Evolutionary conservation across 2,888 invertebrate genomes (phyloP), one percentile per base, ranked within the genome.

Genomic region (Tetanocera ferruginea): DNA sequence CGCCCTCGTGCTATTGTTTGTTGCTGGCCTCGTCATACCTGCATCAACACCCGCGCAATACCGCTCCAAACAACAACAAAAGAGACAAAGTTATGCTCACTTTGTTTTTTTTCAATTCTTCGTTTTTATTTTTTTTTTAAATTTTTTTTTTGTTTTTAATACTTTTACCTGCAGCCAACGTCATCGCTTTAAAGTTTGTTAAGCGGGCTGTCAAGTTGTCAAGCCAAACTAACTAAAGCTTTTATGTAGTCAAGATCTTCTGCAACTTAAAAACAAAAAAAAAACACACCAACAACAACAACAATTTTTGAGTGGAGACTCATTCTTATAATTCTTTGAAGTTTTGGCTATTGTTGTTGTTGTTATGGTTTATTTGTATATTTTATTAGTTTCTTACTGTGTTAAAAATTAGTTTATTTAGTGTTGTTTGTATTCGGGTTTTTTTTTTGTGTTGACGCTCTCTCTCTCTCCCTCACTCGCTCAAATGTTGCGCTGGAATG

Each of bases 161-260:
- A 57, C 17, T 34, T 34, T 69, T 67, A 69, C 28, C 69, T 69
- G 69, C 51, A 69, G 69, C 49, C 51, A 49, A 51, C 8, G 51
- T 51, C 51, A 49, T 51, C 28, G 28, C 8, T 51, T 69, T 69
- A 28, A 69, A 49, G 28, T 49, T 69, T 51, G 28, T 51, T 69
- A 17, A 69, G 43, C 11, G 43, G 14, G 67, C 69, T 69, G 69
- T 72, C 72, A 70, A 70, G 28, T 31, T 52, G 70, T 70, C 70
- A 70, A 70, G 3, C 31, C 25, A 25, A 70, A 55, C 55, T 14
- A 66, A 23, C 70, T 23, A 9, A 52, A 52, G 43, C n/a, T 43
- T 9, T 49, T 31, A 23, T 11, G 11, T 49, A 23, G 9, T 49
- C 51, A 69, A 51, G 25, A 28, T 49, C 25, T 43, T 14, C 64